A percentile compares a stretch with the other conserved stretches of the same genome.
Evolutionary conservation across 2,888 invertebrate genomes (phyloP).

Genomic region (Synergus gifuensis): DNA sequence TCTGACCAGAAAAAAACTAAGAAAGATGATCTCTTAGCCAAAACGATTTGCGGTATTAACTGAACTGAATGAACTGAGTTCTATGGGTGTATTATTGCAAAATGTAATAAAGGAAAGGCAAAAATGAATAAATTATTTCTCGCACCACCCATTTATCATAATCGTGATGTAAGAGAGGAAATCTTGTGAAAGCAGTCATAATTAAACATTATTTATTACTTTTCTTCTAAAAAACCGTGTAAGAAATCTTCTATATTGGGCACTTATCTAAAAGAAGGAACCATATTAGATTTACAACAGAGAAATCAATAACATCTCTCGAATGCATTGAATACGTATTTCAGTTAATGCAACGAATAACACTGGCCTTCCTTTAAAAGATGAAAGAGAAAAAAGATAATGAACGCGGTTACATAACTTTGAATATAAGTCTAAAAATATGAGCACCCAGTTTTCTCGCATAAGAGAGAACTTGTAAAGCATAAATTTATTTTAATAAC

Average conservation of each 20-base stretch:
- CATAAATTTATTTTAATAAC: not conserved
- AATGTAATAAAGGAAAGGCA: conserved; percentile 7
- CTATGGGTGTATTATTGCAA: conserved; percentile 13
- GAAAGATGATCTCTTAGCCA: not conserved
- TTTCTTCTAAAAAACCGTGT: not conserved
- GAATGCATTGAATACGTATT: not conserved
- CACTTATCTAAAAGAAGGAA: not conserved
- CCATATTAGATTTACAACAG: not conserved
- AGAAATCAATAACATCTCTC: not conserved
- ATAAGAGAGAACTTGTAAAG: not conserved
- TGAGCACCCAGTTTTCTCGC: not conserved
- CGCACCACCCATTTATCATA: not conserved
- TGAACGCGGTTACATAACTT: not conserved
- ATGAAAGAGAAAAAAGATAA: not conserved
- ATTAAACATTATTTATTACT: conserved; percentile 12
- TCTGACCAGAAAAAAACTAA: not conserved
- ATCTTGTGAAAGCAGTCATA: not conserved
- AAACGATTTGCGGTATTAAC: not conserved
- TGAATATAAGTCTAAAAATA: not conserved
- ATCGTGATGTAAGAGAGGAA: not conserved
- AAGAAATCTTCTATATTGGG: not conserved
- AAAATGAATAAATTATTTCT: conserved; percentile 16
- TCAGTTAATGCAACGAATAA: not conserved
- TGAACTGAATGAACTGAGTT: not conserved
- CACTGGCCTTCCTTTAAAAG: not conserved